These are phyloP conservation scores for Sebastes trivittatus DNA, from an alignment of 2,797 vertebrate genomes.

Conservation along the genomic window DNA sequence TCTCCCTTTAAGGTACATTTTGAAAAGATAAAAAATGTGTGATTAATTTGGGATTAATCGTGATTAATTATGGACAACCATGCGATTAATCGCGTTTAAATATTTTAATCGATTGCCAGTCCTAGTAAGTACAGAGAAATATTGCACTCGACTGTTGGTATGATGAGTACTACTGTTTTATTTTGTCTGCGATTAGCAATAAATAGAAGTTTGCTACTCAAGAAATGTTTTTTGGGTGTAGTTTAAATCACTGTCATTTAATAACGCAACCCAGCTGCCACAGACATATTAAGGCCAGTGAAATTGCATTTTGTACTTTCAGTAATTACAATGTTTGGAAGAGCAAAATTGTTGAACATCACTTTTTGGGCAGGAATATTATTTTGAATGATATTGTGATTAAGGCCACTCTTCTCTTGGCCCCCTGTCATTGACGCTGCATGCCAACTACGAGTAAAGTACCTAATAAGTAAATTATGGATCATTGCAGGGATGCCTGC, in stretches of 20 bases:
- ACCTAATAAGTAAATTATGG: constrained; percentile 18
- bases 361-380: not conserved
- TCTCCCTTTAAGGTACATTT: no score
- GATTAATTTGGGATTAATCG: no score
- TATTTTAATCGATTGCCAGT: no score
- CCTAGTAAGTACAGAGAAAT: not conserved
- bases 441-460: constrained; percentile 9
- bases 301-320: not conserved
- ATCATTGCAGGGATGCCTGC: constrained; percentile 9
- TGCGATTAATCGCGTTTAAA: no score
- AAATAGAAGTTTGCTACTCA: not conserved
- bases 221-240: not conserved
- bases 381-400: constrained; percentile 7
- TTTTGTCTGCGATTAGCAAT: not conserved
- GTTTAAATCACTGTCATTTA: not conserved
- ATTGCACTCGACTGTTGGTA: not conserved
- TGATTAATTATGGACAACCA: no score
- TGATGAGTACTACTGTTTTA: not conserved
- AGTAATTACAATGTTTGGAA: not conserved
- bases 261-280: not conserved
- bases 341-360: not conserved
- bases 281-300: not conserved
- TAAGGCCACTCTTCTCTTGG: not conserved
- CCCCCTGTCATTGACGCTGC: not conserved
- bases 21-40: no score